A percentile compares a stretch with the other conserved stretches of the same genome.
phyloP scores from a whole-genome alignment of 2,113 vertebrate species.

The Sardina pilchardus region DNA sequence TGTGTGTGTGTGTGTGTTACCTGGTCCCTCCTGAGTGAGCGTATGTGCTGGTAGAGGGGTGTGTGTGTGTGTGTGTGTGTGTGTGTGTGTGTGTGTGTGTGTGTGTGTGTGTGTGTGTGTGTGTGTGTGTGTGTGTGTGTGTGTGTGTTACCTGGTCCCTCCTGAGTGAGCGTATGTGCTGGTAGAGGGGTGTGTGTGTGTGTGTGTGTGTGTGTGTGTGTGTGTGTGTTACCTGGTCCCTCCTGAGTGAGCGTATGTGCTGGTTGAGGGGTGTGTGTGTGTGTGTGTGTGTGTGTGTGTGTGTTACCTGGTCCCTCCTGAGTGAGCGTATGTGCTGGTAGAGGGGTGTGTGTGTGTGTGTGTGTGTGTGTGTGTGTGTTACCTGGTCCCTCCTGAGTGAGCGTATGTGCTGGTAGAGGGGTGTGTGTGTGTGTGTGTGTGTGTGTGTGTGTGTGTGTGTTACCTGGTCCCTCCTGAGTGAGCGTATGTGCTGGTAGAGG shows the following conservation, averaged over 20 bases:
- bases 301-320: constrained; percentile 68
- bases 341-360: constrained; percentile 58
- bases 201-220: background rate
- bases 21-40: constrained; percentile 69
- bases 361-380: background rate
- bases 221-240: constrained; percentile 59
- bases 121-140: background rate
- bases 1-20: constrained; percentile 46
- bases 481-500: no score
- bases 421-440: constrained; percentile 29
- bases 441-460: background rate
- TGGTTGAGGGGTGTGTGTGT: constrained; percentile 72
- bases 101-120: background rate
- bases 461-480: no score
- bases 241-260: constrained; percentile 71
- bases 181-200: constrained; percentile 70
- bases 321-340: constrained; percentile 75
- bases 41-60: constrained; percentile 76
- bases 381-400: constrained; percentile 73
- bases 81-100: background rate
- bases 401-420: constrained; percentile 76
- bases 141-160: constrained; percentile 61
- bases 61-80: background rate
- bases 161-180: constrained; percentile 72
- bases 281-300: background rate